Base-by-base conservation (phyloP, 1,140 invertebrate genomes). In the Drosophila parvula region DNA sequence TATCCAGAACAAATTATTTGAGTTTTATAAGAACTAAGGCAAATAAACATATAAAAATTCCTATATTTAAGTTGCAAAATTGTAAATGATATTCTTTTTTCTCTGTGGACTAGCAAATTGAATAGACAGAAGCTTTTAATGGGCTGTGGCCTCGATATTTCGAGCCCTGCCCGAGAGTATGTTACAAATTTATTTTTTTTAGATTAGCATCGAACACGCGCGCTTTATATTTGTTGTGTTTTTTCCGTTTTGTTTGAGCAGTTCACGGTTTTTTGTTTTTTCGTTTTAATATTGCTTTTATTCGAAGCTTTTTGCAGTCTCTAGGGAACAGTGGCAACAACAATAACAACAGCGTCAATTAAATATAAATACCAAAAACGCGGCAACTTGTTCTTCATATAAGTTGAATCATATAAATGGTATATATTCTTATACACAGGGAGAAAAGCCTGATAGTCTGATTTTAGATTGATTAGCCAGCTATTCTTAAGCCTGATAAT, bases 301-400 rank as follows among this genome's bases (percentile, higher is more conserved):
- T 71, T 53, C 16, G 14, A 67, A 69, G 65, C 65, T 73, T 28
- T 51, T 41, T 50, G 6, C 61, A 12, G 28, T 32, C 47, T 41
- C 30, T 76, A 30, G 44, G 55, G 74, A 57, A 57, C 62, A 51
- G 43, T 43, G 27, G 38, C 56, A 45, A 2, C 48, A 55, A 11
- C 58, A 47, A 34, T 34, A 60, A 74, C 30, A 58, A 34, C n/a
- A 2, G 22, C 22, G 56, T 32, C 50, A 53, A 53, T 53, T 53
- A 53, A 62, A 38, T 40, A 70, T 48, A 56, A 59, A 41, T 36
- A 73, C 36, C 47, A 48, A 63, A 44, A 57, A 43, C 41, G 28
- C 44, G 41, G 70, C 80, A 75, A 84, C 80, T 84, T 84, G 81
- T 73, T 84, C 62, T 48, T 4, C 22, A 44, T 34, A 51, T 28